phyloP scores from a whole-genome alignment of 1,140 invertebrate species.

The Latrodectus geometricus region DNA sequence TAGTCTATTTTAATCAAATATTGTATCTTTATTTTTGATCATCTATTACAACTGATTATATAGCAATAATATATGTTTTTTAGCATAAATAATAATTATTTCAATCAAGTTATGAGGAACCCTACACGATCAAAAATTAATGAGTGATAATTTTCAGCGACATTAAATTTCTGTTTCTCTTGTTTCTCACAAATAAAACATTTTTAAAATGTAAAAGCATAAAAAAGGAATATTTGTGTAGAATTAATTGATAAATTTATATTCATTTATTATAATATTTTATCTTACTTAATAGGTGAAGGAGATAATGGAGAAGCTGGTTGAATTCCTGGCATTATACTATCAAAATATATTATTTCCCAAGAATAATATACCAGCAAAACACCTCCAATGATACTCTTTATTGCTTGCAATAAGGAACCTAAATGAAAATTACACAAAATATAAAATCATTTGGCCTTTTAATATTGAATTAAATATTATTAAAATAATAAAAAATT shows the following conservation, averaged over 20 bases:
- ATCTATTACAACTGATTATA: too few species aligned
- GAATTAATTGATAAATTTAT: neutral
- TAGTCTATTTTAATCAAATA: too few species aligned
- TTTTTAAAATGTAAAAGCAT: neutral
- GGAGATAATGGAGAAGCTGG: constrained; percentile 44
- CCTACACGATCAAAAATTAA: neutral
- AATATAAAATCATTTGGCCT: too few species aligned
- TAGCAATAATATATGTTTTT: too few species aligned
- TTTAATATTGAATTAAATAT: too few species aligned
- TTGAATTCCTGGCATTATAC: constrained; percentile 39
- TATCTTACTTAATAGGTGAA: constrained; percentile 28
- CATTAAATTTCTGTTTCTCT: neutral
- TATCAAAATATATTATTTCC: constrained; percentile 58
- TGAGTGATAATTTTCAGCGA: neutral
- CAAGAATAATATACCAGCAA: constrained; percentile 34
- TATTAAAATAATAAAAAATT: too few species aligned
- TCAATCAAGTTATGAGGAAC: neutral
- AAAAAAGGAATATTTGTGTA: neutral
- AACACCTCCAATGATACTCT: constrained; percentile 30
- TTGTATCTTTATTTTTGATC: too few species aligned
- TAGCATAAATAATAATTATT: too few species aligned
- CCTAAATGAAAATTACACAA: neutral
- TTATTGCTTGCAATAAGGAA: constrained; percentile 15
- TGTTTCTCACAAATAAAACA: neutral
- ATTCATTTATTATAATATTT: neutral